Evolutionary conservation across 2,888 invertebrate species (phyloP), one percentile per base, ranked within the genome.

Genomic region (Exephanes ischioxanthus): DNA sequence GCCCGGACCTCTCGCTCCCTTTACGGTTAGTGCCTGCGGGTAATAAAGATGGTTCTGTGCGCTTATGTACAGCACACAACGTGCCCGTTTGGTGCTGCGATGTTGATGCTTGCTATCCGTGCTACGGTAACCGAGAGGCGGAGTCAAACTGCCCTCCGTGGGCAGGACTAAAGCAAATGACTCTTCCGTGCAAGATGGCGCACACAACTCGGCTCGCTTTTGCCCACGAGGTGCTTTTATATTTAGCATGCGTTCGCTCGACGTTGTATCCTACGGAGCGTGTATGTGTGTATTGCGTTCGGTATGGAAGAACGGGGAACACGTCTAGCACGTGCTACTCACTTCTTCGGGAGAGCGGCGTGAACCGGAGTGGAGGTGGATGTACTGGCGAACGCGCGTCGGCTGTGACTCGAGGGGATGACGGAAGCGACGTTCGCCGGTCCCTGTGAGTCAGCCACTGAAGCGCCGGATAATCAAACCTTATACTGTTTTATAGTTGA

Each of bases 151-250:
- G 93, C 93, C 93, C 92, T 93, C 94, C 94, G 94, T 94, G 94
- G 95, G 95, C 94, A 94, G 95, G 95, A 93, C 94, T 94, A 94
- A 93, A 93, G 93, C 92, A 94, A 94, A 94, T 95, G 95, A 95
- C 94, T 95, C 94, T 94, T 94, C 92, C 91, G 93, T 93, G 94
- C 94, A 95, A 95, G 95, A 95, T 95, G 95, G 95, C 95, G 91
- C 67, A 51, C 61, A 72, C 82, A 79, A 73, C 77, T 75, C 73
- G 80, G 86, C 83, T 75, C 70, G 82, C 82, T 82, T 82, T 76
- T 89, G 90, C 90, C 90, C 89, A 90, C 89, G 90, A 91, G 90
- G 88, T 91, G 89, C 91, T 90, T 91, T 93, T 93, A 93, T 93
- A 93, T 93, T 93, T 93, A 93, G 93, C 92, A 91, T 91, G 91